Base-by-base conservation (phyloP, 2,113 vertebrate species). In the Hippocampus mohnikei region DNA sequence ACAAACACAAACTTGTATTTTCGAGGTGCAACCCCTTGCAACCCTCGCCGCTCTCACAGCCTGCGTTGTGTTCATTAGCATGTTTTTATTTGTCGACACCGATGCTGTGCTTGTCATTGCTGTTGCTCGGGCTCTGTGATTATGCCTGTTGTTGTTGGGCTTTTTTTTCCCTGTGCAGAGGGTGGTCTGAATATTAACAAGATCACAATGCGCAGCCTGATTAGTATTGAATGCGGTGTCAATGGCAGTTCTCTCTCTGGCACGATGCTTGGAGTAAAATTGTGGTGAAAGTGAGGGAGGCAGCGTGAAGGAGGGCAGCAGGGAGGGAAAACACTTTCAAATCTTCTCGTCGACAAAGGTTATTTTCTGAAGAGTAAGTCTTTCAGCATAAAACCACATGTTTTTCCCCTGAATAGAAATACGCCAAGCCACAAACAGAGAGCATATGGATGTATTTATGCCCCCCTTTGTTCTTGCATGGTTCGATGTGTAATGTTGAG, bases 371-470 rank as follows among this genome's bases (percentile, higher is more conserved):
- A 89, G 87, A 85, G 86, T 81, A 85, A 85, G 84, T 84, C 85
- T 90, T 87, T 88, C 76, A 84, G 87, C 84, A 85, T 82, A 74
- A 90, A 91, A 87, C 86, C 79, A 71, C 88, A 85, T 90, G 87
- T 50, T 89, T 88, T 89, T 90, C 86, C 87, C 83, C 86, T 81
- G 85, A 87, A 86, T 83, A 90, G 89, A 91, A 91, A 88, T 89
- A 85, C 90, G 87, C 84, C 58, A 74, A 85, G 78, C 91, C 89
- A 89, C 88, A 92, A 91, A 91, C 89, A 86, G 71, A 78, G 81
- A 81, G 83, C 91, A 92, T 90, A 87, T 93, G 92, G 90, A 92
- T 91, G 88, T 88, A 86, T 86, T 93, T 91, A 91, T 84, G 81
- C 82, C 66, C 66, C 74, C 44, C 84, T 87, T 84, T 88, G 86